Evolutionary conservation across 2,113 vertebrate species (phyloP).

Genomic region (Lynx canadensis): DNA sequence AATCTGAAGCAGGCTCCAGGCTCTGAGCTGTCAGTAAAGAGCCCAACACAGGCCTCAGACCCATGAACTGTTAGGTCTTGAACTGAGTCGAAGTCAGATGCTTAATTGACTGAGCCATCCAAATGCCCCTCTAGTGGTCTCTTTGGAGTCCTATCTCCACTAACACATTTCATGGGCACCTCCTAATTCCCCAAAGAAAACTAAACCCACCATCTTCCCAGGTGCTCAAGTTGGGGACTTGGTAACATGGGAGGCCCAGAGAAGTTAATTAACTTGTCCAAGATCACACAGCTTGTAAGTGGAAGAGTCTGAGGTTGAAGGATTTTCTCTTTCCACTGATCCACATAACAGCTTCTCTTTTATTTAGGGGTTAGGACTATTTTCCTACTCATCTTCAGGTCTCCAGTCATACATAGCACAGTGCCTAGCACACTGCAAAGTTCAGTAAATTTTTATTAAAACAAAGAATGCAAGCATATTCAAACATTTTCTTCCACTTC

Average conservation of each 20-base stretch:
- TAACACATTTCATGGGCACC: background rate
- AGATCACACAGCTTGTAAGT: background rate
- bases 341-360: background rate
- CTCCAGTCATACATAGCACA: background rate
- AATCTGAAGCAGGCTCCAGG: no score
- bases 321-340: background rate
- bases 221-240: background rate
- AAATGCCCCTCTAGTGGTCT: background rate
- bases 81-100: no score
- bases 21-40: no score
- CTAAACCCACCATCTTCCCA: background rate
- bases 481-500: background rate
- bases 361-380: background rate
- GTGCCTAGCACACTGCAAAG: background rate
- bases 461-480: background rate
- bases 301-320: background rate
- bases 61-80: no score
- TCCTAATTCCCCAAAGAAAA: background rate
- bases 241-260: background rate
- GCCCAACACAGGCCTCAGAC: no score
- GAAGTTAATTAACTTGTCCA: background rate
- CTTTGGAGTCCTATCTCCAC: background rate
- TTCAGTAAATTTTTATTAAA: background rate
- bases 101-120: no score
- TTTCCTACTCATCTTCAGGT: background rate